These are phyloP conservation scores for Phyllotreta cruciferae DNA, from an alignment of 2,888 invertebrate genomes.

Conservation along the genomic window DNA sequence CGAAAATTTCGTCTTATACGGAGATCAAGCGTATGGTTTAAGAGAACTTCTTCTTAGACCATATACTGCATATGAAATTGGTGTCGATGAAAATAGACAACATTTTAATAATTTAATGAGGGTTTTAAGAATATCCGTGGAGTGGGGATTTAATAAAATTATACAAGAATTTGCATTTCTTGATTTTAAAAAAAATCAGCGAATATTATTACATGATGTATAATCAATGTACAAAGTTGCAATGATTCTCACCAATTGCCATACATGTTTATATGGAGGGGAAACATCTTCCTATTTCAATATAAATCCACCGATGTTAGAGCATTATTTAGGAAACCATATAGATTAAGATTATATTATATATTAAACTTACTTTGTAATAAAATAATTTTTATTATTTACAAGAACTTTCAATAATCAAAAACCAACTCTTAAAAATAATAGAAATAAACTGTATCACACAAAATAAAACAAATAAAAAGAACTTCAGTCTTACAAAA, in stretches of 20 bases:
- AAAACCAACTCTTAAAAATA: no score
- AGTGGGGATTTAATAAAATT: conserved; percentile 43
- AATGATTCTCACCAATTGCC: conserved; percentile 36
- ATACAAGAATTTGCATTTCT: conserved; percentile 36
- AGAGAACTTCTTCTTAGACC: conserved; percentile 29
- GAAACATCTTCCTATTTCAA: conserved; percentile 24
- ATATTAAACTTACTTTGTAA: no score
- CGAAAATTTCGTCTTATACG: conserved; percentile 34
- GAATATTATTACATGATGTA: conserved; percentile 38
- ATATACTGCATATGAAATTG: no score
- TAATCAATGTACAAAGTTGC: conserved; percentile 33
- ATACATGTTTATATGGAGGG: conserved; percentile 31
- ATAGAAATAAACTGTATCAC: no score
- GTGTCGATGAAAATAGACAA: conserved; percentile 26
- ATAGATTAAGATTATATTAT: no score
- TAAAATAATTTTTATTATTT: no score
- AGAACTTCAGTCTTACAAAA: no score
- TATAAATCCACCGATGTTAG: conserved; percentile 16
- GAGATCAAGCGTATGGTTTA: conserved; percentile 35
- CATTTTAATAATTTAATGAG: conserved; percentile 36
- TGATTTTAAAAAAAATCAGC: conserved; percentile 38
- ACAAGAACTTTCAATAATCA: no score
- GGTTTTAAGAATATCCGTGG: conserved; percentile 36
- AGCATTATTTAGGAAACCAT: conserved; percentile 31
- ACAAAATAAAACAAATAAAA: no score